Percentiles rank a stretch among this genome's conserved stretches.
Conservation (phyloP, 2,888 invertebrate genomes). For the Thysanoteuthis rhombus region DNA sequence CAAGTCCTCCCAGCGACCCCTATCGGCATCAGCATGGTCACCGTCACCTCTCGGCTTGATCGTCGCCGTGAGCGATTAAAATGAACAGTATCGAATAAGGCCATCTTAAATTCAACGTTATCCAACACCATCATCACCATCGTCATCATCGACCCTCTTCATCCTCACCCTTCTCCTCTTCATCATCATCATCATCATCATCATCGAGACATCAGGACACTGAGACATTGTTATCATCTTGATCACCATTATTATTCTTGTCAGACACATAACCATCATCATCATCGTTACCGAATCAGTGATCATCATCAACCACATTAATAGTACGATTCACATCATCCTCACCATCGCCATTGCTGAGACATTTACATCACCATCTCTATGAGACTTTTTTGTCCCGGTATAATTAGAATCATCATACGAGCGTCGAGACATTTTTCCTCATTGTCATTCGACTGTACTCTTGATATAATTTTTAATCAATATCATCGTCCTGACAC, state of each 20-base stretch:
- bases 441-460: too few relatives aligned
- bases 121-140: neutral
- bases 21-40: neutral
- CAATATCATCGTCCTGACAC: too few relatives aligned
- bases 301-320: neutral
- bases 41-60: neutral
- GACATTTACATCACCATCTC: too few relatives aligned
- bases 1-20: neutral
- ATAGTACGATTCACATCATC: neutral
- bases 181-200: neutral
- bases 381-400: too few relatives aligned
- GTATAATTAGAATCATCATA: too few relatives aligned
- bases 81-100: too few relatives aligned
- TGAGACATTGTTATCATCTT: neutral
- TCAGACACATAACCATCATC: neutral
- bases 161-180: neutral
- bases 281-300: neutral
- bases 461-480: too few relatives aligned
- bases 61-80: too few relatives aligned
- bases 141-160: neutral
- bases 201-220: neutral
- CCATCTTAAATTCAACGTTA: too few relatives aligned
- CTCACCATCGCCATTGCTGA: neutral
- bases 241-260: neutral
- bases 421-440: too few relatives aligned